Evolutionary conservation across 2,888 invertebrate species (phyloP).

Genomic region (Tineola bisselliella): DNA sequence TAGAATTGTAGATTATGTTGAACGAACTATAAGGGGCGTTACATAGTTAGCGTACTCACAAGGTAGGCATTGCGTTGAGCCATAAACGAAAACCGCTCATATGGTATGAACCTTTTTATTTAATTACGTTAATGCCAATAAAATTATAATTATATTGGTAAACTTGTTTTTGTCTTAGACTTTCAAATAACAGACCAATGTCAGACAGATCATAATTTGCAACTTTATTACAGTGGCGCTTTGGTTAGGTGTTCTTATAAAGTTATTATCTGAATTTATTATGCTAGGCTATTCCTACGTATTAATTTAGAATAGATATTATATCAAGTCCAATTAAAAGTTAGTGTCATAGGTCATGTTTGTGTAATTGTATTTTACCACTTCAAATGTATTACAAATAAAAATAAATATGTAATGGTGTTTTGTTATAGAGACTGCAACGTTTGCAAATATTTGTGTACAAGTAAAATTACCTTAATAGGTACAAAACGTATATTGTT

Average conservation of each 20-base stretch:
- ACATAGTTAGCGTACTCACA: background rate
- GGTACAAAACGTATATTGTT: background rate
- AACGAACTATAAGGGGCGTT: background rate
- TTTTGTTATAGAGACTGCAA: too few species aligned
- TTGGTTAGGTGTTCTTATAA: background rate
- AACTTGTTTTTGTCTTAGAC: slow-evolving; percentile 36
- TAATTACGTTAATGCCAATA: slow-evolving; percentile 15
- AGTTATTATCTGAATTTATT: background rate
- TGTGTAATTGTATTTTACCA: too few species aligned
- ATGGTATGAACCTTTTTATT: slow-evolving; percentile 21
- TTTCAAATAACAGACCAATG: slow-evolving; percentile 40
- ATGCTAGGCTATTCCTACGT: too few species aligned
- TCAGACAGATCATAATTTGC: slow-evolving; percentile 18
- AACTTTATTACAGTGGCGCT: background rate
- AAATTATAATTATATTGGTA: slow-evolving; percentile 35
- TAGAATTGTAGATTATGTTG: slow-evolving; percentile 10
- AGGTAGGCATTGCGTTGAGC: slow-evolving; percentile 16
- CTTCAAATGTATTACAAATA: background rate
- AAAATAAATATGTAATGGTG: background rate
- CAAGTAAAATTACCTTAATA: background rate
- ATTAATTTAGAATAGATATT: too few species aligned
- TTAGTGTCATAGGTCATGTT: too few species aligned
- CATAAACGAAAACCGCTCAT: slow-evolving; percentile 27
- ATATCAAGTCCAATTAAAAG: too few species aligned
- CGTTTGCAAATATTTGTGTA: background rate